These are phyloP conservation scores for Isoperla grammatica DNA, from an alignment of 2,888 invertebrate genomes.

Conservation along the genomic window DNA sequence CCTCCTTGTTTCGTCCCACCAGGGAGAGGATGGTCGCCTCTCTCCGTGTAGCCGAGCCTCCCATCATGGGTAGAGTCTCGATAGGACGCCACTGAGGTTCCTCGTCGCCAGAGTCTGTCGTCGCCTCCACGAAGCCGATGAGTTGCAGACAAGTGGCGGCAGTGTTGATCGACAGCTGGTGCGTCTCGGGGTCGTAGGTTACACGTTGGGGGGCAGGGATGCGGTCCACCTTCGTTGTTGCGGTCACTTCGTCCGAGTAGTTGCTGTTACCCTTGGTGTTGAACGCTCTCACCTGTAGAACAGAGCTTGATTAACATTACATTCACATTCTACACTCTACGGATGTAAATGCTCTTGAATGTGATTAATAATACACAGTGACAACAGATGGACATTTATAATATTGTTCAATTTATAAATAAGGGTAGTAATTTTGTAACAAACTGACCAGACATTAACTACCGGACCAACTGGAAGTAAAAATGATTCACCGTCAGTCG, in stretches of 20 bases:
- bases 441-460: no score
- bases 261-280: slow-evolving; percentile 85
- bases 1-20: slow-evolving; percentile 39
- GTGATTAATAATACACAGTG: no score
- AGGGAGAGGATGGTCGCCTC: slow-evolving; percentile 63
- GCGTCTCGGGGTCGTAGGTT: slow-evolving; percentile 73
- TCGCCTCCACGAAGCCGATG: slow-evolving; percentile 68
- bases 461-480: no score
- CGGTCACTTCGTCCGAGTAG: slow-evolving; percentile 76
- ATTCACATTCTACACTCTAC: no score
- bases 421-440: no score
- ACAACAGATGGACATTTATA: no score
- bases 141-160: slow-evolving; percentile 72
- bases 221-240: slow-evolving; percentile 76
- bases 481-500: no score
- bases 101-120: slow-evolving; percentile 50
- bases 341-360: no score
- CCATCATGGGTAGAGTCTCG: slow-evolving; percentile 63
- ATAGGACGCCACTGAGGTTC: slow-evolving; percentile 58
- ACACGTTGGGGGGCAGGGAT: slow-evolving; percentile 76
- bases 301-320: no score
- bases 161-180: slow-evolving; percentile 70
- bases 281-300: slow-evolving; percentile 69
- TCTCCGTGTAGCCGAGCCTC: slow-evolving; percentile 58
- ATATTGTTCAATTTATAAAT: no score